Evolutionary conservation across 2,888 invertebrate species (phyloP), one percentile per base, ranked within the genome.

Genomic region (Pyrochroa serraticornis): DNA sequence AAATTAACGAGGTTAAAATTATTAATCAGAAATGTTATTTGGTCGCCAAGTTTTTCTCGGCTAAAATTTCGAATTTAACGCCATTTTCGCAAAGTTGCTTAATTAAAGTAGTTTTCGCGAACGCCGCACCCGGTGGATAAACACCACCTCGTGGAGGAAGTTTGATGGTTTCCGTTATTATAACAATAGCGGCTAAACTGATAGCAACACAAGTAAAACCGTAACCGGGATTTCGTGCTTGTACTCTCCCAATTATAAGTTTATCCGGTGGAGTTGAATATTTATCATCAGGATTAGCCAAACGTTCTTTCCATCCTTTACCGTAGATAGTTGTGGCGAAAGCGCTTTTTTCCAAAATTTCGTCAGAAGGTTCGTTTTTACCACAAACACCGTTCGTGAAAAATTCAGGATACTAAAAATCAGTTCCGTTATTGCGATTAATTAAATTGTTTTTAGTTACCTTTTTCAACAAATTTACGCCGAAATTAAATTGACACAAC

Each of bases 71-170:
- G 73, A 91, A 92, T 45, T 81, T 87, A 8, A 90, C 74, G 46
- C 88, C 88, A 76, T 90, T 86, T 45, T 89, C 85, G 52, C 85
- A 82, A 12, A 97, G 82, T 62, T 89, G 84, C 32, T 90, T 83
- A 57, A 95, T 85, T 14, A 96, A 80, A 30, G 84, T 84, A 0
- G 97, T 95, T 63, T 93, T 85, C 0, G 82, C 82, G 80, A 97
- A 97, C 0, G 94, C 95, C 7, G 87, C 88, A 0, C 89, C 95
- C 0, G 97, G 92, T 0, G 96, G 84, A 54, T 89, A 82, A 1
- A 96, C 95, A 7, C 97, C 97, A 33, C 94, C 94, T 6, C 92
- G 53, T 10, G 55, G 56, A 0, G 95, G 95, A 83, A 97, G 84
- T 71, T 89, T 88, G 50, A 87, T 84, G 32, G 79, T 80, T 74